phyloP scores from a whole-genome alignment of 2,888 invertebrate species.

The Hofmannophila pseudospretella region DNA sequence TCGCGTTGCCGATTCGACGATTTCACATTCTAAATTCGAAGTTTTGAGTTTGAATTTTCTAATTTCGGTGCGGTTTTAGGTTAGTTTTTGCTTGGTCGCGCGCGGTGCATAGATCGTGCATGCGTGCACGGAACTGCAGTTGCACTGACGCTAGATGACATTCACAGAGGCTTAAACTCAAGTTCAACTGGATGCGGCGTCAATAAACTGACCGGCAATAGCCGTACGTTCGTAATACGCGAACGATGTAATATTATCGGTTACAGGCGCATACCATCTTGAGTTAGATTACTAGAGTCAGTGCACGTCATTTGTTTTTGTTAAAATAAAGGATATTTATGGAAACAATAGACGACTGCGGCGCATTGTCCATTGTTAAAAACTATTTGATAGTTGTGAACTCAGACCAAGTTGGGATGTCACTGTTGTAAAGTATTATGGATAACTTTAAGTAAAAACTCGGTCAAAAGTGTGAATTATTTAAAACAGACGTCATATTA shows the following conservation, averaged over 20 bases:
- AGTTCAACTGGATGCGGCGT: constrained; percentile 67
- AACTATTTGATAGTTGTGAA: background rate
- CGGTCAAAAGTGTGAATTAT: too few species aligned
- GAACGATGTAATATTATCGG: constrained; percentile 50
- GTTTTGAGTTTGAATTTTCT: constrained; percentile 38
- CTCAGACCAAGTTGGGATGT: too few species aligned
- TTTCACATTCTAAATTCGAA: constrained; percentile 52
- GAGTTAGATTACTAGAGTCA: background rate
- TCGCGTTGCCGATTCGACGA: constrained; percentile 35
- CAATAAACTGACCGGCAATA: constrained; percentile 57
- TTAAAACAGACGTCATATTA: too few species aligned
- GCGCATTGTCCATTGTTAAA: constrained; percentile 19
- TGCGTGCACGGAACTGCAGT: constrained; percentile 57
- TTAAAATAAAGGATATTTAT: constrained; percentile 23
- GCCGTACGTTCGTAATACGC: constrained; percentile 32
- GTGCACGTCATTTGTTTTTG: constrained; percentile 23
- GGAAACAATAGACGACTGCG: constrained; percentile 29
- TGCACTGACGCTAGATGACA: constrained; percentile 72
- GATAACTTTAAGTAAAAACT: too few species aligned
- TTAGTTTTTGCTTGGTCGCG: constrained; percentile 23
- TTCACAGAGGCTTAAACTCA: constrained; percentile 68
- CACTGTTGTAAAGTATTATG: too few species aligned
- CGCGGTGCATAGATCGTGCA: constrained; percentile 44
- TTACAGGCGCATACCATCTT: constrained; percentile 15
- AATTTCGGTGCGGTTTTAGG: constrained; percentile 20